Percentiles rank a stretch among this genome's conserved stretches.
These are phyloP conservation scores for Darevskia nairensis DNA, from an alignment of 2,797 vertebrate genomes.

Conservation along the genomic window DNA sequence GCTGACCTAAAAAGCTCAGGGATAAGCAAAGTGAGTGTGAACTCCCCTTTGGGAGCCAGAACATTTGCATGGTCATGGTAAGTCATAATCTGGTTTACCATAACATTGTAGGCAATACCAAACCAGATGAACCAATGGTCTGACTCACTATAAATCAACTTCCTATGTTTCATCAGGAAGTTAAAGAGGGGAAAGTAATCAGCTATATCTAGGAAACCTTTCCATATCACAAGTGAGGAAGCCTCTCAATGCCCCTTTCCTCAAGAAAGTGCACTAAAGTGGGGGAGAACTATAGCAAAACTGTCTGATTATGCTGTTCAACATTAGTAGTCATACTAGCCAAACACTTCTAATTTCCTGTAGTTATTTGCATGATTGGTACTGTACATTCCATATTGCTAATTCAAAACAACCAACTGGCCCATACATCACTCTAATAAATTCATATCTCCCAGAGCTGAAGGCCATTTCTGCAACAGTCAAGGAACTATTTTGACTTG, in stretches of 20 bases:
- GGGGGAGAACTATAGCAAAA: neutral
- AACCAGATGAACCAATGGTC: too few relatives aligned
- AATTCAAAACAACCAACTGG: neutral
- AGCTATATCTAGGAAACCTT: neutral
- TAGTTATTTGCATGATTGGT: neutral
- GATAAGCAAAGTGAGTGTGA: too few relatives aligned
- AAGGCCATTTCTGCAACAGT: conserved; percentile 12
- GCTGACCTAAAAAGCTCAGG: too few relatives aligned
- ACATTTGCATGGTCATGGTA: too few relatives aligned
- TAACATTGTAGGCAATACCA: too few relatives aligned
- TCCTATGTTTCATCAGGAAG: neutral
- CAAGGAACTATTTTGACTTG: neutral
- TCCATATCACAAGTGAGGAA: neutral
- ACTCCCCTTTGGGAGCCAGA: too few relatives aligned
- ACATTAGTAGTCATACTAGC: neutral
- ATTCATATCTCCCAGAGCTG: too few relatives aligned
- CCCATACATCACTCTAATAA: neutral
- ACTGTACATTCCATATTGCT: neutral
- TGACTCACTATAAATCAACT: too few relatives aligned
- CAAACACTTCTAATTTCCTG: neutral
- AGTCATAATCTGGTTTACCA: too few relatives aligned
- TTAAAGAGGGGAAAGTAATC: neutral
- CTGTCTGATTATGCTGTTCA: neutral
- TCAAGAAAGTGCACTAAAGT: neutral
- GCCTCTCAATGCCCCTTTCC: neutral